Evolutionary conservation across 2,888 invertebrate species (phyloP), one percentile per base, ranked within the genome.

Genomic region (Agrilus biguttatus): DNA sequence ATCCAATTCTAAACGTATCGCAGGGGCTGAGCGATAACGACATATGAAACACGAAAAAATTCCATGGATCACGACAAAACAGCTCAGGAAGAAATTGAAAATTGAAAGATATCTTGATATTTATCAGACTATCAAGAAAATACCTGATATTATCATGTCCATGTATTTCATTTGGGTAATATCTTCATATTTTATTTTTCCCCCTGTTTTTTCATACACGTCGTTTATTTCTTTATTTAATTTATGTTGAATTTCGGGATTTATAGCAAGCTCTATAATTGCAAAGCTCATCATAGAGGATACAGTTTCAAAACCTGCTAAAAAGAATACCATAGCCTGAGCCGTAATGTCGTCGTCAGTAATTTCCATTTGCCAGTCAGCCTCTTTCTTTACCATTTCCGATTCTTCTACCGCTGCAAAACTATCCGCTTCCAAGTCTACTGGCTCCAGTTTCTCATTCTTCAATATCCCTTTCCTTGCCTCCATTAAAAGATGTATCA

Each of bases 401-500:
- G 28, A 28, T 28, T 28, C 28, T 10, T 28, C 28, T 10, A 38
- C 28, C 2, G 32, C 28, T 7, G 12, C 10, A 28, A 28, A 28
- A 28, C 28, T 28, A 10, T 28, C 39, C 19, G 21, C 12, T 28
- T 39, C 34, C 2, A 10, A 10, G 28, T 28, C 28, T 10, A 10
- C 28, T 10, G 28, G 28, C 10, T 28, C 28, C 28, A 4, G 28
- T 28, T 28, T 14, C 17, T 10, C 39, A 14, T 36, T 5, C 14
- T 46, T 46, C 14, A 23, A 2, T 4, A 21, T 41, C 8, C 49
- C 49, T 42, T 57, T 51, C n/a, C 50, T 53, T 0, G 61, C 62
- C 45, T 74, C 70, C 65, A 75, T 66, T n/a, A 77, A 49, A 3
- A 76, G 51, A 44, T 76, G 72, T 10, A 76, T 68, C 73, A 76